Conservation (phyloP, 1,140 invertebrate genomes). For the Cheumatopsyche charites region DNA sequence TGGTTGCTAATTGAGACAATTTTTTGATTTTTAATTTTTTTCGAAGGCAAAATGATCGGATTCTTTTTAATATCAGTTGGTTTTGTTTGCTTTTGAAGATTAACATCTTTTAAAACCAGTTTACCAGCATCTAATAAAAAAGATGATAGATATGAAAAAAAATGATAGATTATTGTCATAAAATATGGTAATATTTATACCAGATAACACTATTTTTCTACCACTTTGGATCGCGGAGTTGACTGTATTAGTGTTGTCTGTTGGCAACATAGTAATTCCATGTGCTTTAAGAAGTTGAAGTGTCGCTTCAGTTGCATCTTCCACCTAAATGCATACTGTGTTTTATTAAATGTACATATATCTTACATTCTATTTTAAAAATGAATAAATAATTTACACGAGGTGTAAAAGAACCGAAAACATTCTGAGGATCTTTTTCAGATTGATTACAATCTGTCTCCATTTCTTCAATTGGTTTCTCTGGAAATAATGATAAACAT, state of each 20-base stretch:
- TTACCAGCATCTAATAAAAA: constrained; percentile 72
- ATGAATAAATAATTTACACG: constrained; percentile 29
- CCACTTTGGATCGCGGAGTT: constrained; percentile 81
- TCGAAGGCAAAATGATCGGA: constrained; percentile 42
- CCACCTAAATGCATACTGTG: constrained; percentile 39
- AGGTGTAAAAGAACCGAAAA: constrained; percentile 38
- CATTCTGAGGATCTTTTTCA: constrained; percentile 43
- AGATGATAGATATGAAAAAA: not conserved
- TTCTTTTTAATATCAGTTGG: constrained; percentile 47
- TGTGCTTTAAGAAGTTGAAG: constrained; percentile 77
- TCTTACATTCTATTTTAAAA: not conserved
- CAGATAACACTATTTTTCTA: constrained; percentile 77
- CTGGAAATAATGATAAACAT: constrained; percentile 3
- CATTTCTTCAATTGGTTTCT: constrained; percentile 23
- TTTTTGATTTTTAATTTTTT: constrained; percentile 46
- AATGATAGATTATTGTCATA: constrained; percentile 21
- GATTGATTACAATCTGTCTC: constrained; percentile 35
- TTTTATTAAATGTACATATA: not conserved
- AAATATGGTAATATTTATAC: constrained; percentile 52
- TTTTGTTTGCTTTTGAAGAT: constrained; percentile 44
- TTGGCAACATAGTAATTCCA: constrained; percentile 80
- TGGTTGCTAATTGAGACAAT: constrained; percentile 47
- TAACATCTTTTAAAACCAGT: constrained; percentile 67
- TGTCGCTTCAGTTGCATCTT: constrained; percentile 50
- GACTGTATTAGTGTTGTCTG: constrained; percentile 72